A percentile compares a stretch with the other conserved stretches of the same genome.
These are phyloP conservation scores for Andrena flavipes DNA, from an alignment of 2,888 invertebrate species.

Conservation along the genomic window DNA sequence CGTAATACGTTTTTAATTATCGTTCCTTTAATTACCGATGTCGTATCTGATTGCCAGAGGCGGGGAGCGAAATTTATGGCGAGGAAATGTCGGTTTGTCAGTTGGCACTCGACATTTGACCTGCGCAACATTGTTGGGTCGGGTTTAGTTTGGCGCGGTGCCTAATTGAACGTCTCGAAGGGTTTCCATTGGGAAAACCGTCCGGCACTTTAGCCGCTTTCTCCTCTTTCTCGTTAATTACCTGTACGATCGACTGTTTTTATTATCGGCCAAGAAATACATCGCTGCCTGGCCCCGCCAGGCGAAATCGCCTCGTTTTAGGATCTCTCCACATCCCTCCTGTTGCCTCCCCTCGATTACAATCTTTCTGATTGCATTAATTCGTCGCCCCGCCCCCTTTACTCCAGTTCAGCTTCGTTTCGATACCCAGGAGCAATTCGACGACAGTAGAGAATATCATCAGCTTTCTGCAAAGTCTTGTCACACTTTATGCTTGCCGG, in stretches of 20 bases:
- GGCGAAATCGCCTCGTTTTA: neutral
- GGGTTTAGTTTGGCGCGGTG: slow-evolving; percentile 66
- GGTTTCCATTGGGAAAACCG: slow-evolving; percentile 63
- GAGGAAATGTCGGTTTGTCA: slow-evolving; percentile 64
- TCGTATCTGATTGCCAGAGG: slow-evolving; percentile 32
- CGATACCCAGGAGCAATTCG: slow-evolving; percentile 7
- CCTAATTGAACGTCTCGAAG: slow-evolving; percentile 73
- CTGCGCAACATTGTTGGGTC: slow-evolving; percentile 60
- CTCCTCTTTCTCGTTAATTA: slow-evolving; percentile 64
- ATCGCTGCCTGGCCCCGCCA: neutral
- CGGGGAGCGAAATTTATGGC: slow-evolving; percentile 41
- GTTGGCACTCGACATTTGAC: slow-evolving; percentile 65
- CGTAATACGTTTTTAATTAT: slow-evolving; percentile 40
- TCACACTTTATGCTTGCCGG: neutral
- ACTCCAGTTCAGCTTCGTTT: neutral
- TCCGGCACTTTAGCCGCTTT: slow-evolving; percentile 49
- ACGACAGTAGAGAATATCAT: neutral
- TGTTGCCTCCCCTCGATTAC: slow-evolving; percentile 24
- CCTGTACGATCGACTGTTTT: slow-evolving; percentile 62
- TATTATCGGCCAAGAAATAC: slow-evolving; percentile 53
- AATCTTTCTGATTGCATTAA: slow-evolving; percentile 26
- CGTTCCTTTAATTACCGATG: slow-evolving; percentile 38
- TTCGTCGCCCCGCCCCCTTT: neutral
- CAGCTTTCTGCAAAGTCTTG: neutral
- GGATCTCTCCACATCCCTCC: neutral